Evolutionary conservation across 92 coral and sea anemone genomes (phyloP).

Genomic region (Bergia sp.): DNA sequence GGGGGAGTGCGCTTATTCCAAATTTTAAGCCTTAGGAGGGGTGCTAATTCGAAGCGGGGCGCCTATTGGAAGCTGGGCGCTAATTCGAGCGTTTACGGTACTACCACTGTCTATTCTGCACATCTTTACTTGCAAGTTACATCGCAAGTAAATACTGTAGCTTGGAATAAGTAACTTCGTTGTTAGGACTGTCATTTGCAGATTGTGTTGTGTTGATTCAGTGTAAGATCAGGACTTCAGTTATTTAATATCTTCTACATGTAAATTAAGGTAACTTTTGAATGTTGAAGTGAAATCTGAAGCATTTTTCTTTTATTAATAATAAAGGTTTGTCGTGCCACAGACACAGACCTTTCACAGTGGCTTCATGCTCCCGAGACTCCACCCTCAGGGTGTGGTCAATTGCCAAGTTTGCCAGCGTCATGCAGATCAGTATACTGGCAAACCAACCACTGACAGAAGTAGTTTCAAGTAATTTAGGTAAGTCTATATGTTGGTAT

Average conservation of each 20-base stretch:
- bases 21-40: too few species aligned
- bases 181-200: too few species aligned
- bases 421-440: conserved; percentile 79
- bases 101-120: too few species aligned
- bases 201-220: too few species aligned
- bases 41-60: too few species aligned
- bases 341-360: conserved; percentile 87
- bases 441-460: conserved; percentile 80
- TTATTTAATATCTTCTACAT: background rate
- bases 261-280: background rate
- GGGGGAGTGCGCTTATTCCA: too few species aligned
- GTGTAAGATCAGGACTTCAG: too few species aligned
- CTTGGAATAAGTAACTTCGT: too few species aligned
- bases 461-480: conserved; percentile 61
- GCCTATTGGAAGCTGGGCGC: too few species aligned
- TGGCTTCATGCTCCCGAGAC: conserved; percentile 98
- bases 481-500: conserved; percentile 40
- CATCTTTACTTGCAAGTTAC: too few species aligned
- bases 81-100: too few species aligned
- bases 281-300: background rate
- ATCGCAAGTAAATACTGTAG: too few species aligned
- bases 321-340: conserved; percentile 88
- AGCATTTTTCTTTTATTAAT: background rate
- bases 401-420: conserved; percentile 65
- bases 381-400: conserved; percentile 96